Percentiles rank a stretch among this genome's conserved stretches.
Evolutionary conservation across 2,888 invertebrate genomes (phyloP).

Genomic region (Ypsolopha scabrella): DNA sequence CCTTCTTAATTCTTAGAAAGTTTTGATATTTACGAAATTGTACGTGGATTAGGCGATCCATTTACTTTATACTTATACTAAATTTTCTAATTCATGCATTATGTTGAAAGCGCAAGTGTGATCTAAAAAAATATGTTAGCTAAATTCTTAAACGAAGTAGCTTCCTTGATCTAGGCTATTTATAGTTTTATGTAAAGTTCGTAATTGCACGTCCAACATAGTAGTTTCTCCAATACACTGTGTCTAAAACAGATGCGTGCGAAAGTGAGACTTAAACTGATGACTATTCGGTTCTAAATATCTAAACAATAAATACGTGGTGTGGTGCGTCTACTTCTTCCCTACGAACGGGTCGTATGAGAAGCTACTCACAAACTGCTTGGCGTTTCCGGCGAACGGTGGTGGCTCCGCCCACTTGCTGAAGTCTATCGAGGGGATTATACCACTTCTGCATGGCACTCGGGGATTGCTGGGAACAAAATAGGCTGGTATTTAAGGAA

Average conservation of each 20-base stretch:
- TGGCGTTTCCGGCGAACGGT: conserved; percentile 43
- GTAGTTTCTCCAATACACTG: neutral
- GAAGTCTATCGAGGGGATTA: conserved; percentile 88
- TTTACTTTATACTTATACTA: neutral
- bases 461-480: conserved; percentile 82
- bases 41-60: neutral
- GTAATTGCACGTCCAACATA: neutral
- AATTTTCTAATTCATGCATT: too few relatives aligned
- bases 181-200: neutral
- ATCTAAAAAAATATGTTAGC: too few relatives aligned
- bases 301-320: conserved; percentile 17
- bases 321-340: conserved; percentile 47
- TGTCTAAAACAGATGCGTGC: neutral
- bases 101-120: too few relatives aligned
- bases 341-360: conserved; percentile 61
- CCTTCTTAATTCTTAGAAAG: too few relatives aligned
- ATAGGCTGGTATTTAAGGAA: neutral
- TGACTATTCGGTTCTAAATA: conserved; percentile 22
- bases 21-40: neutral
- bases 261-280: conserved; percentile 8
- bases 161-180: too few relatives aligned
- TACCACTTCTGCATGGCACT: conserved; percentile 90
- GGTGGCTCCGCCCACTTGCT: conserved; percentile 89
- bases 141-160: too few relatives aligned
- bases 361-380: conserved; percentile 77